Base-by-base conservation (phyloP, 2,113 vertebrate species). In the Ceuthmochares aereus region DNA sequence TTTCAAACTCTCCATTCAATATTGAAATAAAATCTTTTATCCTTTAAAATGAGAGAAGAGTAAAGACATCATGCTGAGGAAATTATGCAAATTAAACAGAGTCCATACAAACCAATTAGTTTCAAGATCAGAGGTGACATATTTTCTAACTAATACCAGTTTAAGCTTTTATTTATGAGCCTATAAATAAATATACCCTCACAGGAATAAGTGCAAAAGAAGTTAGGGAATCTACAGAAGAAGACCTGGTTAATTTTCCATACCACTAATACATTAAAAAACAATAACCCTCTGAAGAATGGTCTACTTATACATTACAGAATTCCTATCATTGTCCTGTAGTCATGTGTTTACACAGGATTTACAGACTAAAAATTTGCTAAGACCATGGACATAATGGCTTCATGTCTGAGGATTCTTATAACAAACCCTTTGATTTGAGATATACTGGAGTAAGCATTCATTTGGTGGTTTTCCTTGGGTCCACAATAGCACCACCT, bases 401-500 rank as follows among this genome's bases (percentile, higher is more conserved):
- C 55, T 49, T 27, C 68, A 80, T 74, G 79, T 75, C 93, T 90
- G 85, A 87, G 82, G 85, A 92, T 52, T 54, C 59, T 69, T 77
- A 87, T 18, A 94, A 84, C 66, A 92, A 89, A 63, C 47, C 47
- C 85, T 94, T 90, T 94, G 75, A 92, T 95, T 95, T 27, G 29
- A 79, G 84, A 77, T 59, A 40, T 72, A 59, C 47, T 11, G 7
- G 14, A 83, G 79, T 72, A 88, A 78, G 79, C 52, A 84, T 93
- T 93, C 92, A 92, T 78, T 67, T 86, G 56, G 59, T 92, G 90
- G 59, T 82, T 92, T 81, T 90, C 90, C 76, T 64, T 67, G 75
- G 43, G 59, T 43, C 93, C 95, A 88, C 87, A 96, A 84, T 78
- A 94, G 89, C 95, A 90, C 90, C 79, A 95, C 95, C 95, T 96